Conservation (phyloP, 2,888 invertebrate species). For the Exocentrus adspersus region DNA sequence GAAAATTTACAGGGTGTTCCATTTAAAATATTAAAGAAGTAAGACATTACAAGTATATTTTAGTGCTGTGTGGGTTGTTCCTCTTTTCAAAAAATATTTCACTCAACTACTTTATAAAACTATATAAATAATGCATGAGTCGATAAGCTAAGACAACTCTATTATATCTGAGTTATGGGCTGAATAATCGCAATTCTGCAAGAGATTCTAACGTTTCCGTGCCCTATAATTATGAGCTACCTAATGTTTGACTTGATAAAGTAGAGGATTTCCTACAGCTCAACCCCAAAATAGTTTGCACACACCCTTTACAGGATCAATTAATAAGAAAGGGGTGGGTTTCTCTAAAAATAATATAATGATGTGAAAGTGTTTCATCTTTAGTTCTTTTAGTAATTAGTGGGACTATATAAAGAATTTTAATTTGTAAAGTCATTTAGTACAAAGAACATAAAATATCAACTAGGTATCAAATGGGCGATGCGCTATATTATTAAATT, state of each 20-base stretch:
- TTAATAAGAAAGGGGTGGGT: conserved; percentile 23
- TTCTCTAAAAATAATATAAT: conserved; percentile 19
- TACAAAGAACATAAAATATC: conserved; percentile 20
- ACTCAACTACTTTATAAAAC: neutral
- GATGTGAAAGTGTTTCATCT: conserved; percentile 23
- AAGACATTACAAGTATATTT: no score
- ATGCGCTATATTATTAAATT: conserved; percentile 30
- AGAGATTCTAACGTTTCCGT: neutral
- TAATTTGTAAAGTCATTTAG: conserved; percentile 32
- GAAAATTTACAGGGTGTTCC: no score
- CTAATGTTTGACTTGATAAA: conserved; percentile 16
- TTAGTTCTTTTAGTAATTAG: conserved; percentile 13
- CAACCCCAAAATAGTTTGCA: neutral
- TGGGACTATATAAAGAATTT: conserved; percentile 18
- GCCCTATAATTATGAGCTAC: conserved; percentile 21
- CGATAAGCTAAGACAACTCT: conserved; percentile 10
- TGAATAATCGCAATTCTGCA: conserved; percentile 11
- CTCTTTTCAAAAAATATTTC: no score
- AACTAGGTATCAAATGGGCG: conserved; percentile 27
- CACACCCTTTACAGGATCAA: conserved; percentile 22
- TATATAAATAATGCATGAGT: conserved; percentile 17
- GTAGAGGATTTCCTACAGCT: conserved; percentile 14
- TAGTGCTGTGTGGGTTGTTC: no score
- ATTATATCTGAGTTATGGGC: conserved; percentile 13
- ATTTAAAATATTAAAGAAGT: no score